Base-by-base conservation (phyloP, 2,797 vertebrate species). In the Phylloscopus collybita region DNA sequence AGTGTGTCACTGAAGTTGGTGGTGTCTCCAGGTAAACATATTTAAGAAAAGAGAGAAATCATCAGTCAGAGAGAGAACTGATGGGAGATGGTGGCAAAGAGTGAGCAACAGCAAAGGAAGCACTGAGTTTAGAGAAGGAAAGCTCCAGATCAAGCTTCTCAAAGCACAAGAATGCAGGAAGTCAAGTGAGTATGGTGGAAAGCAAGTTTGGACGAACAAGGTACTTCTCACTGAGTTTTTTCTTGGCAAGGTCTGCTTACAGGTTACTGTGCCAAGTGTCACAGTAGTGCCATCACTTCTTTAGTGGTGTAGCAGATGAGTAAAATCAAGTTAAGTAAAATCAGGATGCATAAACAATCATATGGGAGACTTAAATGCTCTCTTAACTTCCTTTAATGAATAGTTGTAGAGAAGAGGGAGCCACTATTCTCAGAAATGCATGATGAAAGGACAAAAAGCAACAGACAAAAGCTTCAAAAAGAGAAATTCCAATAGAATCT, bases 1-100 rank as follows among this genome's bases (percentile, higher is more conserved):
- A 62, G 14, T 13, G 26, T 23, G 5, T 11, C 0, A 0, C 20
- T 78, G 26, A 45, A 42, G 40, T 0, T 66, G 12, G 5, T 29
- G 38, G 38, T 38, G 15, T 80, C 19, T 42, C 15, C 73, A 47
- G 38, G n/a, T 80, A 90, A 72, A 38, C 1, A 13, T 4, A 11
- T 19, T 67, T 67, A 44, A 65, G 27, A 50, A 79, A 81, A 64
- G 20, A 19, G 5, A 45, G 64, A 88, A 90, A 47, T 54, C 10
- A 53, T 30, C 30, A 20, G 16, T 38, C 6, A 54, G 23, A 57
- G 22, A 25, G 36, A 40, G 23, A 29, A 22, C 6, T 8, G 26
- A 26, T 1, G 8, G 6, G 10, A 16, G 3, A 16, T 4, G 16
- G 23, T 19, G 27, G 3, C 1, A 20, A 62, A 75, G 23, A 64